Evolutionary conservation across 37 sponge, comb jelly and placozoan species (phyloP).

Genomic region (Chondrosia reniformis): DNA sequence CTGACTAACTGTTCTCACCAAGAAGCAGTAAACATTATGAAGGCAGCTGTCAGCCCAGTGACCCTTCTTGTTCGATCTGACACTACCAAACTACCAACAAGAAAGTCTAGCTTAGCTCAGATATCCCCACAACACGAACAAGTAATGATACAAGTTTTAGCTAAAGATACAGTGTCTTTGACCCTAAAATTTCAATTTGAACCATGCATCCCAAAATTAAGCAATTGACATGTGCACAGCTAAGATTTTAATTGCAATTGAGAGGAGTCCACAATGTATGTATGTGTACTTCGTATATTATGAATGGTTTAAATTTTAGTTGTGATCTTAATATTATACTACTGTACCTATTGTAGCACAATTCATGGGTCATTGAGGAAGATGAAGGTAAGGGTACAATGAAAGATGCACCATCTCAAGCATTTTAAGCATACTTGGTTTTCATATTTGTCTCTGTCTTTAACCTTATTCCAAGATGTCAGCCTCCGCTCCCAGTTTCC

Average conservation of each 20-base stretch:
- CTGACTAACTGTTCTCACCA: slow-evolving; percentile 21
- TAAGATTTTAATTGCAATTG: too few relatives aligned
- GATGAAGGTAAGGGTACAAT: slow-evolving; percentile 27
- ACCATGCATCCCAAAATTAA: too few relatives aligned
- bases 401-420: neutral
- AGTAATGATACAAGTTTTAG: too few relatives aligned
- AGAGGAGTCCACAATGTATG: too few relatives aligned
- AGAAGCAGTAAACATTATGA: slow-evolving; percentile 45
- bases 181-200: too few relatives aligned
- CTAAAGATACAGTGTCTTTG: too few relatives aligned
- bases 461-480: neutral
- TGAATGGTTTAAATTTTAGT: too few relatives aligned
- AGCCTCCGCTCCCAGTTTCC: slow-evolving; percentile 48
- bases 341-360: slow-evolving; percentile 31
- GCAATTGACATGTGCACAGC: too few relatives aligned
- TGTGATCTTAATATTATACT: too few relatives aligned
- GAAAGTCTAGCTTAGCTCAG: neutral
- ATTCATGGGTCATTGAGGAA: slow-evolving; percentile 60
- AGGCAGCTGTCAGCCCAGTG: slow-evolving; percentile 37
- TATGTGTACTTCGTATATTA: too few relatives aligned
- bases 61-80: slow-evolving; percentile 19
- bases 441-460: neutral
- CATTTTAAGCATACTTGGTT: neutral
- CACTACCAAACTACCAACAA: neutral
- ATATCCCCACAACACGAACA: neutral